Evolutionary conservation across 2,113 vertebrate species (phyloP), one percentile per base, ranked within the genome.

Genomic region (Pangasianodon hypophthalmus): DNA sequence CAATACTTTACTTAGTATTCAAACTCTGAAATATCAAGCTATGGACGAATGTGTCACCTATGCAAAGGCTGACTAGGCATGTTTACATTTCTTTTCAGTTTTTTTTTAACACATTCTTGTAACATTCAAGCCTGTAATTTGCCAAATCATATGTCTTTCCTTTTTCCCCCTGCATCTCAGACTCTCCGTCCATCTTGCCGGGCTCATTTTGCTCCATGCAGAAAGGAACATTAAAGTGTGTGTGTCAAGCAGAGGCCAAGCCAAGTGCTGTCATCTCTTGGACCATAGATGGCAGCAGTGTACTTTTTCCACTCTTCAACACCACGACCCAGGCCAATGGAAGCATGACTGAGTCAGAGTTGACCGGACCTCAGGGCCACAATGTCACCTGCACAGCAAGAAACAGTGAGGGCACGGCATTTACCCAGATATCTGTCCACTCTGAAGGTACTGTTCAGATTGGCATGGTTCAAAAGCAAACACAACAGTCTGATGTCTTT

Each of bases 191-290:
- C 32, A 91, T 94, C 79, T 85, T 90, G n/a, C 79, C 92, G 6
- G 84, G 88, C 46, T 91, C 93, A 52, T 60, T 48, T n/a, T 95
- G 94, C 90, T 80, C 41, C 18, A 56, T 50, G 46, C 46, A 1
- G 7, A 75, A 41, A 2, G 50, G 86, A 21, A 0, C 6, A 69
- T 7, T 95, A 56, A 75, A 14, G n/a, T 94, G 93, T 46, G 24
- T 92, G 83, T 94, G 94, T 64, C 52, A 18, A 29, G 90, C 69
- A 8, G 87, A 92, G 14, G 92, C 93, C 0, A 88, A 26, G 1
- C 94, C 94, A 26, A 41, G 44, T 41, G 91, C 93, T 67, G 73
- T 29, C 3, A 82, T 94, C 60, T 1, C 58, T 64, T 95, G 93
- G 94, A 83, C 8, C n/a, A 52, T 92, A 67, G 75, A 91, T 85